Base-by-base conservation (phyloP, 2,113 vertebrate species). In the Petrocephalus microphthalmus region DNA sequence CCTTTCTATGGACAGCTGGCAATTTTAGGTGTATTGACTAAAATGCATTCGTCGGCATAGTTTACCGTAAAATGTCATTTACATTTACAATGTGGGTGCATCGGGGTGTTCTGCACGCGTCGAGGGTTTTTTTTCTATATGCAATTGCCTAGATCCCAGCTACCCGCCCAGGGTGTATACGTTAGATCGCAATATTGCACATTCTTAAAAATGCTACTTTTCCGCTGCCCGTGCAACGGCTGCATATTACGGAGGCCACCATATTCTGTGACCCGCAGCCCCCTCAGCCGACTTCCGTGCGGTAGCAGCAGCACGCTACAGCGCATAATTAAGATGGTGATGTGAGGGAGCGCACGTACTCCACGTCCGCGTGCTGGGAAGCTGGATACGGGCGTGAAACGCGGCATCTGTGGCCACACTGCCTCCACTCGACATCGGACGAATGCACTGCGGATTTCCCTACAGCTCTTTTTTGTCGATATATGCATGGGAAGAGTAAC, bases 281-380 rank as follows among this genome's bases (percentile, higher is more conserved):
- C 83, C 47, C 83, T 29, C 74, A 81, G 20, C 83, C 83, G 45
- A 52, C 84, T 54, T 53, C 51, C 84, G 84, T 56, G 52, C 47
- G 52, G 25, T 29, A 85, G 49, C 37, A 85, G 52, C 84, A 37
- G 49, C 45, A 22, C 19, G 42, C 45, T 7, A 17, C 49, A 85
- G 52, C 54, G 52, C 81, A 85, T 85, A 53, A 85, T 85, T 54
- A 54, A 33, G 84, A 85, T 54, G 84, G 51, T 37, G 84, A 56
- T 54, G 84, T 53, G 84, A 53, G 51, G 51, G 33, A 52, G 13
- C 29, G 84, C 84, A 85, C 84, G 84, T 85, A 85, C 45, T 54
- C 45, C 84, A 85, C 52, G 84, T 85, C 52, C 17, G 49, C 84
- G 51, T 19, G 84, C 5, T 25, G 51, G 81, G 81, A 49, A 83